Percentiles rank a stretch among this genome's conserved stretches.
Conservation (phyloP, 1,140 invertebrate genomes). For the Brachionus calyciflorus region DNA sequence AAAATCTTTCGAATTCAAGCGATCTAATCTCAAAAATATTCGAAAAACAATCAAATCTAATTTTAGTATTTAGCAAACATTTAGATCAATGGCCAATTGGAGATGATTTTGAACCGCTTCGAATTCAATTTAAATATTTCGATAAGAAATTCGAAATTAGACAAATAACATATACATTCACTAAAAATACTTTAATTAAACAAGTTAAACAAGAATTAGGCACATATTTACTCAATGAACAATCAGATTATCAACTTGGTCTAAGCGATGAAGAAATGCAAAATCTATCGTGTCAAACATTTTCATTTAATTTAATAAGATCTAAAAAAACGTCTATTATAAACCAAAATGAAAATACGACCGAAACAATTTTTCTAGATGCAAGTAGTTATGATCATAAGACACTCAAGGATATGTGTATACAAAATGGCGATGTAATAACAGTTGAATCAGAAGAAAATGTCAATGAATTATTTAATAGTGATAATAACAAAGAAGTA, state of each 20-base stretch:
- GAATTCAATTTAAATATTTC: background rate
- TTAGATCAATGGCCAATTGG: constrained; percentile 1
- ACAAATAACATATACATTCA: constrained; percentile 1
- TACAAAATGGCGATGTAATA: background rate
- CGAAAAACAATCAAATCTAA: background rate
- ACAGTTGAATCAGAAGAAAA: constrained; percentile 18
- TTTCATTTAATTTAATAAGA: background rate
- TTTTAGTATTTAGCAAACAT: background rate
- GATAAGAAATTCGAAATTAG: background rate
- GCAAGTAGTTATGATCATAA: background rate
- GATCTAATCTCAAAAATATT: background rate
- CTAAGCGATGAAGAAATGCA: constrained; percentile 11
- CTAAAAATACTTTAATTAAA: background rate
- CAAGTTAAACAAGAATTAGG: background rate
- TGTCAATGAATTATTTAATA: background rate
- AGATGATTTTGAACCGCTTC: constrained; percentile 5
- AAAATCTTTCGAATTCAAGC: background rate
- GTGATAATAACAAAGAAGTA: background rate
- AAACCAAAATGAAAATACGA: background rate
- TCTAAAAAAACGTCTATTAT: background rate
- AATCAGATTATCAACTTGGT: constrained; percentile 13
- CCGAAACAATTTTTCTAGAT: background rate
- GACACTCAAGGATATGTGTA: background rate
- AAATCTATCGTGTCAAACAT: background rate
- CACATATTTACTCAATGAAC: background rate